Percentiles rank a stretch among this genome's conserved stretches.
phyloP scores from a whole-genome alignment of 2,797 vertebrate genomes.

The Acanthurus tractus region DNA sequence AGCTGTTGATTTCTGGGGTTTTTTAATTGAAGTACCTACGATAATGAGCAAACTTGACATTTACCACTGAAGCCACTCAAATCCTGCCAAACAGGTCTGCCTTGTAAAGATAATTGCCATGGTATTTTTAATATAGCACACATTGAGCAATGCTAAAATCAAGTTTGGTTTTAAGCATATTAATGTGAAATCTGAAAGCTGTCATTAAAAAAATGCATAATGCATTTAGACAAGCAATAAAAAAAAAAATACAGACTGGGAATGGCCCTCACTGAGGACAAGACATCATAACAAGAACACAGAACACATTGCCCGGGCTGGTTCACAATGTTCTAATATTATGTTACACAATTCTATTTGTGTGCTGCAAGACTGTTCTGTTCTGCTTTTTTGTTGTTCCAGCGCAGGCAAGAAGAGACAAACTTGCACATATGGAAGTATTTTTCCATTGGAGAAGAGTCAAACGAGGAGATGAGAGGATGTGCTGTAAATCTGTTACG shows the following conservation, averaged over 20 bases:
- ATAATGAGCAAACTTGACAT: constrained; percentile 40
- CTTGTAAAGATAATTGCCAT: constrained; percentile 22
- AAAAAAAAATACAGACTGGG: neutral
- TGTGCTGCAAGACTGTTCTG: constrained; percentile 62
- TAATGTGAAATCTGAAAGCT: neutral
- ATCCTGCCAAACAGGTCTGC: constrained; percentile 32
- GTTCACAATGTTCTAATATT: constrained; percentile 70
- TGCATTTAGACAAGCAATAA: neutral
- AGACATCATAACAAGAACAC: constrained; percentile 31
- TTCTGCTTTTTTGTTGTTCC: constrained; percentile 65
- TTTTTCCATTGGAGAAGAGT: constrained; percentile 72
- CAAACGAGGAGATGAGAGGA: constrained; percentile 64
- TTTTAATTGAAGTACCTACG: constrained; percentile 24
- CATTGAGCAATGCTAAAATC: neutral
- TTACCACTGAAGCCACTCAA: constrained; percentile 21
- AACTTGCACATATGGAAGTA: constrained; percentile 70
- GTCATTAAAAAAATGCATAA: neutral
- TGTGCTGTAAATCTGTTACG: constrained; percentile 64
- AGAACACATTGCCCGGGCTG: constrained; percentile 27
- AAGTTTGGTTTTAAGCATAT: neutral
- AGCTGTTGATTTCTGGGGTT: constrained; percentile 25
- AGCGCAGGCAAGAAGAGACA: constrained; percentile 46
- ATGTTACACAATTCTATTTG: constrained; percentile 77
- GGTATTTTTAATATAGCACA: neutral
- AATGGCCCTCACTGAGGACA: constrained; percentile 1